Evolutionary conservation across 2,797 vertebrate species (phyloP), one percentile per base, ranked within the genome.

Genomic region (Pangasius larnaudii): DNA sequence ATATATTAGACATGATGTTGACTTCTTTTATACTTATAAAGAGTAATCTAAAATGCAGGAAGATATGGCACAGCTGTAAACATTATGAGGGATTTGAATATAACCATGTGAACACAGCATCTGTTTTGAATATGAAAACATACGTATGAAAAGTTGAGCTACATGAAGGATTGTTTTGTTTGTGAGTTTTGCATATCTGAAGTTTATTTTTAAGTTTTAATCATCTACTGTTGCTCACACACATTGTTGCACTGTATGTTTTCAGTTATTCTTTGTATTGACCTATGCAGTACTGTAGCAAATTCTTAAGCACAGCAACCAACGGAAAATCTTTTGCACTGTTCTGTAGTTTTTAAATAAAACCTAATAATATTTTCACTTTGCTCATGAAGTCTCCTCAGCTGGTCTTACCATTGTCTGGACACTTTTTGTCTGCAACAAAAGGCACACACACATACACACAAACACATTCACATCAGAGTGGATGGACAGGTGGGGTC

Each of bases 401-500:
- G 14, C 19, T 19, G 42, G 80, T 19, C 39, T 22, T 49, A 49
- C 16, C 81, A 49, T 67, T 65, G 27, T 30, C 42, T 83, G 59
- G 59, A 65, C 16, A 65, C 8, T 24, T 78, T 75, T 58, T 58
- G 77, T 58, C 30, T 56, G 1, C 78, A 59, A 80, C 53, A 59
- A 59, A 58, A 59, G 78, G 33, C 56, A 56, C 75, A 79, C 77
- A 33, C 16, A 78, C 7, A 77, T 14, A n/a, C 14, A 69, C 56
- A 84, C 58, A 51, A 27, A 88, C 30, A 63, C 27, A 75, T 13
- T 42, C 65, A 83, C 39, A 74, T 69, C 46, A n/a, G 51, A 89
- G 88, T 69, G 77, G 85, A 71, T 67, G 75, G 79, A 88, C 89
- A 91, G 89, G 88, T 90, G 87, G 89, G 88, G 88, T 90, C 91